phyloP scores from a whole-genome alignment of 1,140 invertebrate species.

The Globodera rostochiensis region DNA sequence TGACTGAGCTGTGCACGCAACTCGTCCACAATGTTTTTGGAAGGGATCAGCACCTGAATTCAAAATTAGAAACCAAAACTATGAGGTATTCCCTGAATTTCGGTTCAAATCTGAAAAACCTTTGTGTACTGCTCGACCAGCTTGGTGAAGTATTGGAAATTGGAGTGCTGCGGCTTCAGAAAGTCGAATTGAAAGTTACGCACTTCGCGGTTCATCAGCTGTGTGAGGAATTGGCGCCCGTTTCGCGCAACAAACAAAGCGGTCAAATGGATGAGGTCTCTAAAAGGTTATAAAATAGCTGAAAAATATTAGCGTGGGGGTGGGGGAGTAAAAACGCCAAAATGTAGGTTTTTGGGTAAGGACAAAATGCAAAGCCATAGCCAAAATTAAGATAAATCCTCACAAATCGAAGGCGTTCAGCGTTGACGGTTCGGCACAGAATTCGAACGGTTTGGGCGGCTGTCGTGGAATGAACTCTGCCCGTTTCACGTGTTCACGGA shows the following conservation, averaged over 20 bases:
- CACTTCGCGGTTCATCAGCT: slow-evolving; percentile 96
- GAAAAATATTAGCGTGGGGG: too few relatives aligned
- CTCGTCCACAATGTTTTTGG: slow-evolving; percentile 54
- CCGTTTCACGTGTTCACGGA: slow-evolving; percentile 78
- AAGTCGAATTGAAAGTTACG: slow-evolving; percentile 99
- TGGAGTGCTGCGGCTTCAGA: slow-evolving; percentile 91
- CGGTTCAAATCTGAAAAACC: slow-evolving; percentile 67
- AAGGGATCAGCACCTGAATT: slow-evolving; percentile 55
- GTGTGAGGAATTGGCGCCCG: slow-evolving; percentile 94
- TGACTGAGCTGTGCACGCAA: slow-evolving; percentile 30
- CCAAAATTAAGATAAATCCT: slow-evolving; percentile 62
- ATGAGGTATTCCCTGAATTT: background rate
- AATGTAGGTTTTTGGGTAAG: too few relatives aligned
- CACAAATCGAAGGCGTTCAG: slow-evolving; percentile 96
- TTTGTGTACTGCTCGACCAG: slow-evolving; percentile 97
- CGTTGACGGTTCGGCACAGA: slow-evolving; percentile 94
- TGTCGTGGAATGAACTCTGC: slow-evolving; percentile 89
- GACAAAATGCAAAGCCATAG: background rate
- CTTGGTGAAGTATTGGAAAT: slow-evolving; percentile 98
- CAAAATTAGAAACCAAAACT: background rate
- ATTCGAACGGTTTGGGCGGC: slow-evolving; percentile 93
- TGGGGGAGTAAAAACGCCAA: too few relatives aligned
- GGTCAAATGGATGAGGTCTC: slow-evolving; percentile 94
- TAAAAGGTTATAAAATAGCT: slow-evolving; percentile 62
- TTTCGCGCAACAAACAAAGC: slow-evolving; percentile 98